These are phyloP conservation scores for Cantharis flavilabris DNA, from an alignment of 2,888 invertebrate genomes.

Conservation along the genomic window DNA sequence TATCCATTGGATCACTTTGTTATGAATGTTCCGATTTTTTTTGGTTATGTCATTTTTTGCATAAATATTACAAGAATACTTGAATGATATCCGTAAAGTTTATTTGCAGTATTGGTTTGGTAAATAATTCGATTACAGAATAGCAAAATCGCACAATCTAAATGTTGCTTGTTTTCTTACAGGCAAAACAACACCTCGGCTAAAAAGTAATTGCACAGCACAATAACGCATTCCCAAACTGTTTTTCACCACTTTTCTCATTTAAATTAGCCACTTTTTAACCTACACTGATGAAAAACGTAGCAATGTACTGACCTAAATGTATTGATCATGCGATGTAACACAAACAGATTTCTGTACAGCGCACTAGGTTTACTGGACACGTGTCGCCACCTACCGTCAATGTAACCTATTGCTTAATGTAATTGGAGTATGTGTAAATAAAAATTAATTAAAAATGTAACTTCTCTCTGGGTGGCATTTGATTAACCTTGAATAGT, in stretches of 20 bases:
- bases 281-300: constrained; percentile 14
- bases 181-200: neutral
- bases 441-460: neutral
- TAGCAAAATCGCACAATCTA: neutral
- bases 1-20: constrained; percentile 32
- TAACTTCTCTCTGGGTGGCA: neutral
- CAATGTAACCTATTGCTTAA: neutral
- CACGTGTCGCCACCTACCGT: constrained; percentile 10
- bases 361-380: neutral
- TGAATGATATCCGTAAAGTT: neutral
- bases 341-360: constrained; percentile 27
- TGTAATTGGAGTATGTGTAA: neutral
- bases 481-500: neutral
- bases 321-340: constrained; percentile 39
- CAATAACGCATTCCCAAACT: neutral
- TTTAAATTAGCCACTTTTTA: neutral
- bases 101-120: neutral
- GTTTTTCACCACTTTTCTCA: neutral
- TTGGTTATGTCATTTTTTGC: constrained; percentile 22
- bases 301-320: constrained; percentile 41
- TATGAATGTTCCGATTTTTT: constrained; percentile 9
- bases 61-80: neutral
- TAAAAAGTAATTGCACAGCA: neutral
- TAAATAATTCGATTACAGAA: neutral
- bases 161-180: neutral